Conservation (phyloP, 2,797 vertebrate genomes). For the Sebastes flavidus region DNA sequence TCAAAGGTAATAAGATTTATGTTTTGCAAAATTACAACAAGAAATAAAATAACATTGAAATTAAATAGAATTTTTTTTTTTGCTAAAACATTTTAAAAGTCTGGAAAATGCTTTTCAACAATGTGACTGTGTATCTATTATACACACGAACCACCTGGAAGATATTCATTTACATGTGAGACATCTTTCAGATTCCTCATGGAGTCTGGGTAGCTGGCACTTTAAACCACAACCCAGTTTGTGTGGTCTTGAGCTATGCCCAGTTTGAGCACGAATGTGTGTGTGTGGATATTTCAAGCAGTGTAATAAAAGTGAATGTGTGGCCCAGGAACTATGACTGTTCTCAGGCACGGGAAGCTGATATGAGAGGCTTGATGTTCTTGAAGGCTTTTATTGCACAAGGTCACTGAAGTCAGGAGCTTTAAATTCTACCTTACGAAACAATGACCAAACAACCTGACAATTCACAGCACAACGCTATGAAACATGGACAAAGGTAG, state of each 20-base stretch:
- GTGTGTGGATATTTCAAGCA: conserved; percentile 64
- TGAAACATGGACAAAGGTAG: neutral
- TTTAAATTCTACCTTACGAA: conserved; percentile 43
- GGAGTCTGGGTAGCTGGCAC: conserved; percentile 19
- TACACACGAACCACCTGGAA: neutral
- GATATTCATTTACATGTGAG: conserved; percentile 11
- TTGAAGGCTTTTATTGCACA: conserved; percentile 62
- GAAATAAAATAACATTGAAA: neutral
- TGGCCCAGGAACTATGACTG: conserved; percentile 43
- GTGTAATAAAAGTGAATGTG: conserved; percentile 57
- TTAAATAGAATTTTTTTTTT: neutral
- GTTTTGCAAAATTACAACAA: neutral
- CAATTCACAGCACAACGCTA: neutral
- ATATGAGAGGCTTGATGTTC: conserved; percentile 65
- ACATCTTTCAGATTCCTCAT: conserved; percentile 16
- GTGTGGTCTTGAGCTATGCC: conserved; percentile 44
- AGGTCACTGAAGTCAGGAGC: conserved; percentile 58
- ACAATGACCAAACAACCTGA: conserved; percentile 41
- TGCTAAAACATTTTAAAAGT: neutral
- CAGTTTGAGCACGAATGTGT: conserved; percentile 47
- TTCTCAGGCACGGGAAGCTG: conserved; percentile 55
- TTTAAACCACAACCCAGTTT: conserved; percentile 26
- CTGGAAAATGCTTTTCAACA: neutral
- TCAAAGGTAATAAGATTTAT: neutral
- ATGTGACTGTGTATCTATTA: neutral